phyloP scores from a whole-genome alignment of 2,888 invertebrate genomes.

The Athalia circularis region DNA sequence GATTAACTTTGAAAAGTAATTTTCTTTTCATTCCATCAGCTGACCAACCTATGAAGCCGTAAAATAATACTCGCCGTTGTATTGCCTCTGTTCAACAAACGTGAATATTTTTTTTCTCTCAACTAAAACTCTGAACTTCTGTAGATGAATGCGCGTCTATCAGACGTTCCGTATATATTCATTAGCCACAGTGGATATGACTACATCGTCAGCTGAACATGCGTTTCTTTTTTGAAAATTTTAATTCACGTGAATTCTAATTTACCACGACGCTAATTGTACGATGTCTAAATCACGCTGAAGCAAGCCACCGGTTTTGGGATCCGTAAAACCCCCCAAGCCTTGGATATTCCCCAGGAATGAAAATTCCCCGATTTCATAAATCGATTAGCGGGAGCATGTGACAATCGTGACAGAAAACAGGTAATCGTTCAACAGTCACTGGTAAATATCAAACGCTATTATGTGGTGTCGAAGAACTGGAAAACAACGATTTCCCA shows the following conservation, averaged over 20 bases:
- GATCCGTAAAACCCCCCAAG: no score
- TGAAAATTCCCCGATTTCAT: conserved; percentile 19
- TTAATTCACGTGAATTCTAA: no score
- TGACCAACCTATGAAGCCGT: conserved; percentile 23
- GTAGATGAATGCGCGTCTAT: not conserved
- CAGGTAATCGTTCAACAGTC: not conserved
- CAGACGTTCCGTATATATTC: no score
- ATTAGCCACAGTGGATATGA: no score
- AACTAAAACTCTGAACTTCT: conserved; percentile 15
- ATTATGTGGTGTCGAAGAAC: not conserved
- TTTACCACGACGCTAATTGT: no score
- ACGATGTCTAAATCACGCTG: not conserved
- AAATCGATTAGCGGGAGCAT: conserved; percentile 5
- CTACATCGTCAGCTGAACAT: no score
- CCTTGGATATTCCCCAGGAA: conserved; percentile 4
- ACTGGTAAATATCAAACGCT: conserved; percentile 8
- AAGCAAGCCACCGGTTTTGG: not conserved
- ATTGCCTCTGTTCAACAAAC: conserved; percentile 36
- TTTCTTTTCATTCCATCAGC: conserved; percentile 16
- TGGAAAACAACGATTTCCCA: no score
- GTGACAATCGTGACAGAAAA: conserved; percentile 7
- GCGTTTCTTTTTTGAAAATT: no score
- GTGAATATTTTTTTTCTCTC: conserved; percentile 27
- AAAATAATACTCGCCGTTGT: conserved; percentile 25
- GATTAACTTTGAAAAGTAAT: conserved; percentile 31